Evolutionary conservation across 1,140 invertebrate species (phyloP).

Genomic region (Elymnias hypermnestra): DNA sequence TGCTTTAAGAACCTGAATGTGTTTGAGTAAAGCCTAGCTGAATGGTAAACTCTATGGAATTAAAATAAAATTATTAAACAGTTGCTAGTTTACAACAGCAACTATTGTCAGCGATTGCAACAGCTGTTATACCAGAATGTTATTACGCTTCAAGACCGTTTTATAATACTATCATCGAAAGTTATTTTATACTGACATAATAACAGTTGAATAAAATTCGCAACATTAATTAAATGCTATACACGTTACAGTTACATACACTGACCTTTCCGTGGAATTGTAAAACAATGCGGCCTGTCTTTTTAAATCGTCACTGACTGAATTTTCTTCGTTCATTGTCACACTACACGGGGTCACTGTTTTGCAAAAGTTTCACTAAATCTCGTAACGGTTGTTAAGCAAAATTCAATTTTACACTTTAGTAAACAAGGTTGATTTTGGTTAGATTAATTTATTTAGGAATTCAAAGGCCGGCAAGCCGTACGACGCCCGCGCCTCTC

Average conservation of each 20-base stretch:
- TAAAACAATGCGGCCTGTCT: conserved; percentile 65
- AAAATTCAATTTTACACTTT: background rate
- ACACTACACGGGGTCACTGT: conserved; percentile 34
- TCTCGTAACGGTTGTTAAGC: background rate
- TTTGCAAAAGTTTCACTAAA: conserved; percentile 4
- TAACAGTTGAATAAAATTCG: no score
- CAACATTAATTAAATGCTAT: no score
- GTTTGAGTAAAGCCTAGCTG: no score
- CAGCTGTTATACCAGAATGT: no score
- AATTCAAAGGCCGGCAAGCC: conserved; percentile 40
- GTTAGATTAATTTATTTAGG: background rate
- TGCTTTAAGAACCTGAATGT: no score
- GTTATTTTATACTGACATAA: no score
- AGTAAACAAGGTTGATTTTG: conserved; percentile 10
- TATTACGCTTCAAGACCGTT: no score
- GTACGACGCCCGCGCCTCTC: conserved; percentile 62
- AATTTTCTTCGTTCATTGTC: conserved; percentile 58
- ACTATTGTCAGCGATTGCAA: no score
- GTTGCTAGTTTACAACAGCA: no score
- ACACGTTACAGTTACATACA: background rate
- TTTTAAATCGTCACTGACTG: conserved; percentile 56
- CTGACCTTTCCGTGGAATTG: conserved; percentile 62
- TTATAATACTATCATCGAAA: no score
- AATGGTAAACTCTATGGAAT: no score
- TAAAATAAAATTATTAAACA: no score